A percentile compares a stretch with the other conserved stretches of the same genome.
Evolutionary conservation across 1,140 invertebrate species (phyloP).

Genomic region (Drosophila lini): DNA sequence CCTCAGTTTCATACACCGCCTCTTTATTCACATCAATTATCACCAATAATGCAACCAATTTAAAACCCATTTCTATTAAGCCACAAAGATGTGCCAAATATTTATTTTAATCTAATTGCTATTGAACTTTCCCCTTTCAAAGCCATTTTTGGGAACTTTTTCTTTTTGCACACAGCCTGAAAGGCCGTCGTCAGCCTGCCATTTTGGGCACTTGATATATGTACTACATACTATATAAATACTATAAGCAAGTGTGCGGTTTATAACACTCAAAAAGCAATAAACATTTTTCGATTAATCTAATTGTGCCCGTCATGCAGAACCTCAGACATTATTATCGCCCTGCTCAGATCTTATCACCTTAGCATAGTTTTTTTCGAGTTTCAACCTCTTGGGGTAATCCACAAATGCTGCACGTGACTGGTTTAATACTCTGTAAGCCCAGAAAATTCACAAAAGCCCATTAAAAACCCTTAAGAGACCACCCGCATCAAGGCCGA

Average conservation of each 20-base stretch:
- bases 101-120: slow-evolving; percentile 7
- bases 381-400: slow-evolving; percentile 23
- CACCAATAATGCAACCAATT: slow-evolving; percentile 7
- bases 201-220: slow-evolving; percentile 29
- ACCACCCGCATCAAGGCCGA: background rate
- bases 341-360: slow-evolving; percentile 18
- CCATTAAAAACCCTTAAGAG: background rate
- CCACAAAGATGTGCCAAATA: slow-evolving; percentile 5
- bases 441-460: background rate
- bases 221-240: slow-evolving; percentile 1
- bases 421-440: slow-evolving; percentile 7
- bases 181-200: slow-evolving; percentile 9
- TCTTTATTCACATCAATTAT: background rate
- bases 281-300: slow-evolving; percentile 38
- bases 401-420: slow-evolving; percentile 30
- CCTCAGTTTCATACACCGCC: background rate
- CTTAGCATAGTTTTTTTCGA: background rate
- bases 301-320: slow-evolving; percentile 37
- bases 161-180: slow-evolving; percentile 30
- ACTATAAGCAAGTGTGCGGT: background rate
- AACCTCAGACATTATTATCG: slow-evolving; percentile 28
- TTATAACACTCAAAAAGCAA: slow-evolving; percentile 24
- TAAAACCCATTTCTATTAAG: slow-evolving; percentile 21
- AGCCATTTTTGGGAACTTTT: slow-evolving; percentile 22
- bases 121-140: slow-evolving; percentile 1